phyloP scores from a whole-genome alignment of 37 sponge, comb jelly and placozoan genomes.

The Oopsacas minuta region DNA sequence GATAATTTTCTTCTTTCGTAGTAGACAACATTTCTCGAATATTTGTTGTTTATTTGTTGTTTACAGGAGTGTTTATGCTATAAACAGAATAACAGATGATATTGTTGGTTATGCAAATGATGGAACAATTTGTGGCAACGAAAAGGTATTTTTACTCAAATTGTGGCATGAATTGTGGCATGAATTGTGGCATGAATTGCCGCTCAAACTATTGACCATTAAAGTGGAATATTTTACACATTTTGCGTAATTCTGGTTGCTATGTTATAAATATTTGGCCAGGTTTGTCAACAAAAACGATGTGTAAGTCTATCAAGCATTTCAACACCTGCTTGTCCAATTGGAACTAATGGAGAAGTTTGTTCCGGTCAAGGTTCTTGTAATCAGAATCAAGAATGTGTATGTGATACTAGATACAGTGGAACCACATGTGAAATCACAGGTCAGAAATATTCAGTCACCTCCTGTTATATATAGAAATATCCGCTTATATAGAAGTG shows the following conservation, averaged over 20 bases:
- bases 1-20: neutral
- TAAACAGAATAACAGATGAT: slow-evolving; percentile 3
- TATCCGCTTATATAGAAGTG: too few relatives aligned
- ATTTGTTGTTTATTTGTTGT: too few relatives aligned
- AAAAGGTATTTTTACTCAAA: neutral
- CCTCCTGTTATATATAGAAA: too few relatives aligned
- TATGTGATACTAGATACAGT: neutral
- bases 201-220: too few relatives aligned
- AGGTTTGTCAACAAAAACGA: neutral
- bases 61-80: slow-evolving; percentile 13
- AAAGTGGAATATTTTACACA: too few relatives aligned
- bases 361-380: slow-evolving; percentile 1
- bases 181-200: too few relatives aligned
- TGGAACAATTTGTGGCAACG: neutral
- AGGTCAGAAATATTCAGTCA: too few relatives aligned
- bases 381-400: neutral
- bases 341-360: neutral
- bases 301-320: neutral
- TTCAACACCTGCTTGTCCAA: neutral
- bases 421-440: neutral
- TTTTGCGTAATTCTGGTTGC: neutral
- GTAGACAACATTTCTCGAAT: too few relatives aligned
- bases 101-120: neutral
- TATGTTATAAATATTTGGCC: neutral
- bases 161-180: too few relatives aligned